Evolutionary conservation across 2,888 invertebrate species (phyloP), one percentile per base, ranked within the genome.

Genomic region (Lomographa bimaculata): DNA sequence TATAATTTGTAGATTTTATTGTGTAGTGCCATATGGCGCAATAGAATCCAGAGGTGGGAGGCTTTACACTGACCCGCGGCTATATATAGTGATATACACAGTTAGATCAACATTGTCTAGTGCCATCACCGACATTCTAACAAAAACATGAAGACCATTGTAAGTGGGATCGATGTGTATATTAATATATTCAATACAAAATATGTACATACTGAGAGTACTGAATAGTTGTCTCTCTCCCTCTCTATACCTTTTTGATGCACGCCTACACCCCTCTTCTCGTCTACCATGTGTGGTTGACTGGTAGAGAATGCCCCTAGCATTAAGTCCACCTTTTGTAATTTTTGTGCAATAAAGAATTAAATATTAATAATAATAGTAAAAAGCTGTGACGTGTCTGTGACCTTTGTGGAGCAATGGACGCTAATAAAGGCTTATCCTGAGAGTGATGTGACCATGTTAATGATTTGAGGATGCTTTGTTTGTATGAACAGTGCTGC

Each of bases 121-220:
- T 79, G 70, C 77, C 71, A 76, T 72, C 79, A 70, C 70, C 79
- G 69, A 74, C 73, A 73, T 70, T 71, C 71, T 66, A 68, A 73
- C 66, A 79, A 64, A 80, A 86, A 73, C 72, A 87, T 89, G 87
- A 85, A 82, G 77, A 67, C 68, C 71, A 78, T 87, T 64, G 87
- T 89, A 85, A 87, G 87, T 87, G 81, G 46, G 59, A 72, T 79
- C 79, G 79, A n/a, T n/a, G n/a, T n/a, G n/a, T n/a, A n/a, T n/a
- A n/a, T n/a, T n/a, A n/a, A n/a, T n/a, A n/a, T n/a, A n/a, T n/a
- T n/a, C n/a, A n/a, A n/a, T n/a, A n/a, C n/a, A n/a, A n/a, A n/a
- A n/a, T n/a, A n/a, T n/a, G n/a, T n/a, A n/a, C n/a, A n/a, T n/a
- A n/a, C n/a, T n/a, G n/a, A n/a, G n/a, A n/a, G n/a, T n/a, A n/a